Percentiles rank a stretch among this genome's conserved stretches.
phyloP scores from a whole-genome alignment of 2,113 vertebrate genomes.

The Urocitellus parryii region DNA sequence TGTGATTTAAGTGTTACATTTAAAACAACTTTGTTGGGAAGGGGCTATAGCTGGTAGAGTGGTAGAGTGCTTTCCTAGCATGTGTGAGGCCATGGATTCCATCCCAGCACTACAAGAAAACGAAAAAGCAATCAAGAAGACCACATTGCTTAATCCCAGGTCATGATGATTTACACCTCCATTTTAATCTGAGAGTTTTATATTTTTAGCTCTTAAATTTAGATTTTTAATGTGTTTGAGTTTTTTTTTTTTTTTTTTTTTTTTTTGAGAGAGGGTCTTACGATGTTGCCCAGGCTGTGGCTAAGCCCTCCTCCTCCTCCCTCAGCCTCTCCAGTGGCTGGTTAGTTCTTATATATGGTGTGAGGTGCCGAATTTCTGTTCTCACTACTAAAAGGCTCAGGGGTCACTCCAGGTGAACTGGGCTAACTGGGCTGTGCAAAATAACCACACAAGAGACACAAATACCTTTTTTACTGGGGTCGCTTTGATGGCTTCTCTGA shows the following conservation, averaged over 20 bases:
- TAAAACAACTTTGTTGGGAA: not conserved
- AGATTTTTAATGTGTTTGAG: not conserved
- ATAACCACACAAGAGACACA: no score
- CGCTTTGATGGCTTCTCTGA: no score
- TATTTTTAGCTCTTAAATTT: conserved; percentile 40
- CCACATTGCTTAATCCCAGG: not conserved
- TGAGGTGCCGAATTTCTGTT: no score
- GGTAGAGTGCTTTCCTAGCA: not conserved
- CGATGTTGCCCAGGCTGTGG: not conserved
- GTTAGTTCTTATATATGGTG: no score
- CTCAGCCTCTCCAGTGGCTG: no score
- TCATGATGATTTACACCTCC: not conserved
- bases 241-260: not conserved
- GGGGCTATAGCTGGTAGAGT: not conserved
- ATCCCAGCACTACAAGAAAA: not conserved
- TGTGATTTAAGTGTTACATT: not conserved
- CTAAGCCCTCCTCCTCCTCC: no score
- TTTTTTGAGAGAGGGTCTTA: not conserved
- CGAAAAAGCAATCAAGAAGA: not conserved
- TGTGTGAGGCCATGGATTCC: not conserved
- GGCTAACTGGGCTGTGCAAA: no score
- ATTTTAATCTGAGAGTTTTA: not conserved
- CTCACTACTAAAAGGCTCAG: no score
- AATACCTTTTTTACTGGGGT: no score
- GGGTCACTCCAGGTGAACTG: no score